Conservation (phyloP, 2,113 vertebrate genomes). For the Cariama cristata region DNA sequence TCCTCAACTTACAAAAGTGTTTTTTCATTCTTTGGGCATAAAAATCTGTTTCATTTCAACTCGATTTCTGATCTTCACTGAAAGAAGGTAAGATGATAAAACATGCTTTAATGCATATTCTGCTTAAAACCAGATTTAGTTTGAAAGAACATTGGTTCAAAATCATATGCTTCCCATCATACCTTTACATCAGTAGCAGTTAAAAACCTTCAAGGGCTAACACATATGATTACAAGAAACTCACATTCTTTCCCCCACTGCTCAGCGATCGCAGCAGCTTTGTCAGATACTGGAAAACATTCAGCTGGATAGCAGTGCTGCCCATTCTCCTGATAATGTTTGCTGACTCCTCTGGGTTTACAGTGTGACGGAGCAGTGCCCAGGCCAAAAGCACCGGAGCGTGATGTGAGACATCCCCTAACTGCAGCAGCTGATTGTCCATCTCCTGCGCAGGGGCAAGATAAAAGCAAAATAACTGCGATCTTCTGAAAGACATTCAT, state of each 20-base stretch:
- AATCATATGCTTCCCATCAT: not conserved
- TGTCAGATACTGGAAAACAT: constrained; percentile 92
- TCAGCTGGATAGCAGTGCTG: constrained; percentile 90
- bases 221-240: not conserved
- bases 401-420: constrained; percentile 92
- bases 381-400: constrained; percentile 92
- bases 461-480: not conserved
- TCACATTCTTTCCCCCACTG: constrained; percentile 91
- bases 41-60: not conserved
- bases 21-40: not conserved
- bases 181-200: not conserved
- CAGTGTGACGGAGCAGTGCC: constrained; percentile 92
- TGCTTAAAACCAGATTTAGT: not conserved
- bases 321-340: constrained; percentile 86
- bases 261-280: constrained; percentile 87
- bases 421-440: constrained; percentile 89
- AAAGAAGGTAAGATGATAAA: not conserved
- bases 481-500: not conserved
- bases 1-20: not conserved
- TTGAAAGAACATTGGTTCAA: not conserved
- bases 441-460: constrained; percentile 82
- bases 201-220: not conserved
- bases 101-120: not conserved
- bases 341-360: constrained; percentile 85
- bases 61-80: not conserved